Evolutionary conservation across 2,797 vertebrate genomes (phyloP).

Genomic region (Sebastes miniatus): DNA sequence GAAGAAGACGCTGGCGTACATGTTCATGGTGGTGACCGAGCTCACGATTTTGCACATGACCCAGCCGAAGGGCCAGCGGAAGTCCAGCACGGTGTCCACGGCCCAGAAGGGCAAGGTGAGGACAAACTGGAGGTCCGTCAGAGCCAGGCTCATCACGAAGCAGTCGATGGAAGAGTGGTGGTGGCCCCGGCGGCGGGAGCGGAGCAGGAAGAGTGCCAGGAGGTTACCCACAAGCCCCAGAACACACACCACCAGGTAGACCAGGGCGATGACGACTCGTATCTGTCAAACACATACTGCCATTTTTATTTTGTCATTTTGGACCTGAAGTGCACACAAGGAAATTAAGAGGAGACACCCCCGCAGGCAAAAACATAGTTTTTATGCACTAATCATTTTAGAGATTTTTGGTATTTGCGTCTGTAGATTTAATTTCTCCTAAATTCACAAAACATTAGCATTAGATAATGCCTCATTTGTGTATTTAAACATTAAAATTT

Average conservation of each 20-base stretch:
- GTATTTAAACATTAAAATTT: too few species aligned
- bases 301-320: neutral
- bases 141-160: conserved; percentile 81
- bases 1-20: conserved; percentile 85
- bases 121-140: conserved; percentile 83
- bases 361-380: too few species aligned
- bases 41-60: conserved; percentile 83
- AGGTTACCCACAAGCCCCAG: conserved; percentile 84
- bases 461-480: too few species aligned
- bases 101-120: conserved; percentile 84
- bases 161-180: conserved; percentile 77
- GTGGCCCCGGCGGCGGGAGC: conserved; percentile 69
- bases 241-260: conserved; percentile 83
- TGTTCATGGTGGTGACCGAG: conserved; percentile 82
- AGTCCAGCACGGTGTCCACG: conserved; percentile 79
- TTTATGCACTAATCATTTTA: too few species aligned
- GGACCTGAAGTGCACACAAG: neutral
- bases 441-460: too few species aligned
- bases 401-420: too few species aligned
- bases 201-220: conserved; percentile 81
- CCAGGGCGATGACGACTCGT: conserved; percentile 76
- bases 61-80: conserved; percentile 82
- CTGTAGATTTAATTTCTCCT: too few species aligned
- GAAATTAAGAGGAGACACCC: neutral
- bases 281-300: conserved; percentile 58